phyloP scores from a whole-genome alignment of 2,888 invertebrate genomes.

The Lasius fuliginosus region DNA sequence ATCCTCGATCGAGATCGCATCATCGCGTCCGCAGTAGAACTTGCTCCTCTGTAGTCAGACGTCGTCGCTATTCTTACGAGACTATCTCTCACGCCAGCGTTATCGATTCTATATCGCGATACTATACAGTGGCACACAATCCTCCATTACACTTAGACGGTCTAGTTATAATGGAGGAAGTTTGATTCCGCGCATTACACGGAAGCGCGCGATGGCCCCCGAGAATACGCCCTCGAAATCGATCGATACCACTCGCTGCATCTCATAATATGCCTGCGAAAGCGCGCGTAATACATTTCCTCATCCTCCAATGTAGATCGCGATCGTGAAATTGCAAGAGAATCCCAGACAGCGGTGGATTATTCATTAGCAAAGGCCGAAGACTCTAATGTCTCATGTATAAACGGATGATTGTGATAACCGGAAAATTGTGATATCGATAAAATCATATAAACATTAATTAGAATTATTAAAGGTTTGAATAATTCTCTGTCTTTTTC shows the following conservation, averaged over 20 bases:
- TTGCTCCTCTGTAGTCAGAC: slow-evolving; percentile 49
- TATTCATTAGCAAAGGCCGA: slow-evolving; percentile 1
- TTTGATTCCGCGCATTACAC: slow-evolving; percentile 50
- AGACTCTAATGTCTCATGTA: not conserved
- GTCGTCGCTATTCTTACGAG: slow-evolving; percentile 51
- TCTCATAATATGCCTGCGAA: slow-evolving; percentile 26
- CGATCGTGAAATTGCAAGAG: slow-evolving; percentile 31
- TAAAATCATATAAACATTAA: not conserved
- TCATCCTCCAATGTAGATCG: slow-evolving; percentile 22
- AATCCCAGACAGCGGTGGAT: not conserved
- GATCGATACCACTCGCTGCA: slow-evolving; percentile 33
- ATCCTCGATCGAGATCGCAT: slow-evolving; percentile 30
- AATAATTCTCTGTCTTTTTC: not conserved
- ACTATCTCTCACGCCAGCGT: slow-evolving; percentile 17
- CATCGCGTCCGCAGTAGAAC: slow-evolving; percentile 36
- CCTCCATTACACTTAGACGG: slow-evolving; percentile 52
- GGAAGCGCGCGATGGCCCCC: slow-evolving; percentile 44
- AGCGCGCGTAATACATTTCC: slow-evolving; percentile 40
- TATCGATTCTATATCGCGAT: slow-evolving; percentile 44
- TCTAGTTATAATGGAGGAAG: slow-evolving; percentile 58
- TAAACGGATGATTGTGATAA: not conserved
- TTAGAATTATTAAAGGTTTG: not conserved
- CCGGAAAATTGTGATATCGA: not conserved
- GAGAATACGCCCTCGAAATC: slow-evolving; percentile 49
- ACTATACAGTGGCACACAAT: slow-evolving; percentile 33